Evolutionary conservation across 1,140 invertebrate genomes (phyloP).

Genomic region (Zaprionus tsacasi): DNA sequence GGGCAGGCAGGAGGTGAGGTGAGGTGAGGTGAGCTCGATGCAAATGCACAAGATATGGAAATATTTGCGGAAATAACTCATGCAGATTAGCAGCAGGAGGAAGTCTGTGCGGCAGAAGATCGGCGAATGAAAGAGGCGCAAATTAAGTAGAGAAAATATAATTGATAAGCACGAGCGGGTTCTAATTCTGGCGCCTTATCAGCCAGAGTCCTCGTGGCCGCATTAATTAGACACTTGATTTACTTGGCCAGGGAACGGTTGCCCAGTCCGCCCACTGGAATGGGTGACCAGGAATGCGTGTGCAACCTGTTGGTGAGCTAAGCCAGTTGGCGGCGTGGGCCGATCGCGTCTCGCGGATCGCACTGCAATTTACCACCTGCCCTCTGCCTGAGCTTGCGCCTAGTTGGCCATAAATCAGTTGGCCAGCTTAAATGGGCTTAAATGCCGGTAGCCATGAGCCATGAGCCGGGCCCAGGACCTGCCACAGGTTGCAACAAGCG

Average conservation of each 20-base stretch:
- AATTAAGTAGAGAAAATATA: conserved; percentile 79
- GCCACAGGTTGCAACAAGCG: conserved; percentile 55
- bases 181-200: conserved; percentile 76
- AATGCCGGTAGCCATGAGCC: conserved; percentile 74
- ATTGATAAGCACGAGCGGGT: conserved; percentile 73
- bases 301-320: background rate
- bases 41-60: conserved; percentile 51
- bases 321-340: conserved; percentile 45
- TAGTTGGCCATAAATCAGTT: conserved; percentile 66
- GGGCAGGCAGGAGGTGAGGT: too few species aligned
- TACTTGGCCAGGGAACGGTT: conserved; percentile 29
- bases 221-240: conserved; percentile 78
- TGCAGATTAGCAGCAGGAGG: conserved; percentile 56
- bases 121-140: conserved; percentile 59
- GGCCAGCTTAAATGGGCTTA: conserved; percentile 65
- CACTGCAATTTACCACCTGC: conserved; percentile 46
- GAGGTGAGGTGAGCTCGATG: conserved; percentile 31
- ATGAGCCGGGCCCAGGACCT: conserved; percentile 19
- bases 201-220: conserved; percentile 23
- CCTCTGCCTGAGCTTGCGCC: conserved; percentile 11
- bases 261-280: background rate
- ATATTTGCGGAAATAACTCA: conserved; percentile 75
- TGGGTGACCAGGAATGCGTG: background rate
- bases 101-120: conserved; percentile 6
- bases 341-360: background rate